Base-by-base conservation (phyloP, 2,888 invertebrate genomes). In the Mimumesa dahlbomi region DNA sequence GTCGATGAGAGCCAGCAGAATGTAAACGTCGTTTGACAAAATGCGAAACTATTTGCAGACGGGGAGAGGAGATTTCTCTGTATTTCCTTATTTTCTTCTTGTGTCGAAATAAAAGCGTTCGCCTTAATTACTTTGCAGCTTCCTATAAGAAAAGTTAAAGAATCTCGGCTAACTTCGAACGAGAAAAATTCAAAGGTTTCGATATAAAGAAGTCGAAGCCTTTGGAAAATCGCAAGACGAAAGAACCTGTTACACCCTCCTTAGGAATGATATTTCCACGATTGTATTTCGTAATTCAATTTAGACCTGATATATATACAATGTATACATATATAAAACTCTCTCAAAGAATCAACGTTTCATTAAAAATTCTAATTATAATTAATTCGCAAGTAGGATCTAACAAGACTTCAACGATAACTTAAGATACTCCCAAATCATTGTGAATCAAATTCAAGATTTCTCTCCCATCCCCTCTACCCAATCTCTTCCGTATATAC, bases 161-260 rank as follows among this genome's bases (percentile, higher is more conserved):
- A 69, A 65, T 66, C 31, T 64, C 46, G 52, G 38, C 6, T 25
- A 65, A 53, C 31, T 56, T 22, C 46, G 61, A 53, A 21, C 45
- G 48, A 59, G 49, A 40, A 52, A n/a, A 54, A 50, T 80, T 79
- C 61, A 66, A 67, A 69, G 83, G 80, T 42, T 70, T 82, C 82
- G 38, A 46, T 42, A 66, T 13, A 63, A 57, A 54, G 48, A 50
- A 29, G 50, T 25, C 14, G 84, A 85, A 85, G 61, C 85, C 85
- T 62, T 71, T 74, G 71, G 61, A 69, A 65, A 65, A 73, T 63
- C 59, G 16, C 19, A 38, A 45, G 46, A 49, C 31, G 19, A 66
- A 73, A 59, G 34, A 70, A 65, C 64, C 54, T 52, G 69, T 68
- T 79, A 62, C 62, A 42, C 16, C 16, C 36, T n/a, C 48, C 52